Base-by-base conservation (phyloP, 2,888 invertebrate genomes). In the Allacma fusca region DNA sequence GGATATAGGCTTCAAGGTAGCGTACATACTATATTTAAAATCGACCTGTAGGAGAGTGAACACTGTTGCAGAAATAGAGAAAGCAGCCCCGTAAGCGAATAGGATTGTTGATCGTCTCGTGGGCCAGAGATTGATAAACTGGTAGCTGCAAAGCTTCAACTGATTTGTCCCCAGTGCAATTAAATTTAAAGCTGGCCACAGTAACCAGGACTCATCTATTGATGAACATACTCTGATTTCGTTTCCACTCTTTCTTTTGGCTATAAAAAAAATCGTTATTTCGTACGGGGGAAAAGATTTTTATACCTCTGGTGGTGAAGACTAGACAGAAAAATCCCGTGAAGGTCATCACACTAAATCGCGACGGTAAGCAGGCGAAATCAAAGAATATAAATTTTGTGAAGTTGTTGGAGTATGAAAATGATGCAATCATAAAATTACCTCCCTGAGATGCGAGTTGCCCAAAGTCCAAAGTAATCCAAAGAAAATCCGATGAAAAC, bases 151-250 rank as follows among this genome's bases (percentile, higher is more conserved):
- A 1, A 83, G 70, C 5, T 81, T 69, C 13, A 84, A 68, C 43
- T 81, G 82, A 77, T 80, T 84, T 21, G 83, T 77, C 40, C 83
- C 83, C 9, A 82, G 12, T 1, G 81, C 82, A 62, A 83, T 78
- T 23, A 84, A 72, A 68, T 79, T 83, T 62, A 83, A 65, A 13
- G 79, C 81, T 16, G 81, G 81, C 82, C 82, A 84, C 26, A 84
- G 69, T 23, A 81, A 73, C 77, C 81, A 80, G 0, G 82, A 78
- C 0, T 7, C 70, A 7, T 80, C 83, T 83, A 59, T 40, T 9
- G 24, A 68, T 13, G 40, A 50, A 67, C 23, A 24, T 28, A 43
- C 21, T 62, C 12, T 21, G 13, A n/a, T 29, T 40, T 40, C 12
- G 19, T 19, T 34, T 69, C 16, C 5, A 23, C 12, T 23, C 7